phyloP scores from a whole-genome alignment of 2,888 invertebrate genomes.

The Neria commutata region DNA sequence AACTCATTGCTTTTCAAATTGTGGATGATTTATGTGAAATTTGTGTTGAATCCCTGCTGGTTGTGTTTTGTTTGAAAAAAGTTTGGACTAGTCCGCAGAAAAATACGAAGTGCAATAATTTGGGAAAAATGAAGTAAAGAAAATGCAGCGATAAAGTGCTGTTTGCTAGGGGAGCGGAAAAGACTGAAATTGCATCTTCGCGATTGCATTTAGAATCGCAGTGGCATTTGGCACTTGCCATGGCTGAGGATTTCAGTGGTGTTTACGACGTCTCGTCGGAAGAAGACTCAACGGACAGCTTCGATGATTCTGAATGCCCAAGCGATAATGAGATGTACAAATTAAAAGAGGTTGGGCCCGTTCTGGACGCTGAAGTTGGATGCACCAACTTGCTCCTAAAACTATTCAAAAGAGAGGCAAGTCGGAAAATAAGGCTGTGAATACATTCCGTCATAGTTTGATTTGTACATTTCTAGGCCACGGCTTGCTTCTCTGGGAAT shows the following conservation, averaged over 20 bases:
- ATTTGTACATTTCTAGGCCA: slow-evolving; percentile 56
- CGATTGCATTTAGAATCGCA: slow-evolving; percentile 15
- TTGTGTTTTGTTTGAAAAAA: too few species aligned
- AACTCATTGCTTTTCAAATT: too few species aligned
- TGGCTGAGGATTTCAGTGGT: slow-evolving; percentile 15
- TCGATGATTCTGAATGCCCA: slow-evolving; percentile 45
- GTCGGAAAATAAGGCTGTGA: slow-evolving; percentile 2
- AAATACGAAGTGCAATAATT: too few species aligned
- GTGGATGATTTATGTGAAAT: too few species aligned
- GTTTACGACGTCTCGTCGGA: slow-evolving; percentile 46
- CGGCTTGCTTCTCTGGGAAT: slow-evolving; percentile 64
- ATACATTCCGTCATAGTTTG: background rate
- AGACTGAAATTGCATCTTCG: too few species aligned
- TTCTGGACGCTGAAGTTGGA: background rate
- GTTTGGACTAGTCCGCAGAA: too few species aligned
- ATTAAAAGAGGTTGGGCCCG: slow-evolving; percentile 11
- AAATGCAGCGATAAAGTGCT: slow-evolving; percentile 7
- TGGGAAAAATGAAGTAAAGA: too few species aligned
- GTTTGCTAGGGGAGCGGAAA: slow-evolving; percentile 11
- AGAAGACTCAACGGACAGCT: slow-evolving; percentile 47
- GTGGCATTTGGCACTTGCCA: slow-evolving; percentile 47
- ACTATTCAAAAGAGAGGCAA: slow-evolving; percentile 53
- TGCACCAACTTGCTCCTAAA: slow-evolving; percentile 47
- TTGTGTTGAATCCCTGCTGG: too few species aligned
- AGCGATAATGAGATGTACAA: too few species aligned